phyloP scores from a whole-genome alignment of 2,113 vertebrate species.

The Dromas ardeola region DNA sequence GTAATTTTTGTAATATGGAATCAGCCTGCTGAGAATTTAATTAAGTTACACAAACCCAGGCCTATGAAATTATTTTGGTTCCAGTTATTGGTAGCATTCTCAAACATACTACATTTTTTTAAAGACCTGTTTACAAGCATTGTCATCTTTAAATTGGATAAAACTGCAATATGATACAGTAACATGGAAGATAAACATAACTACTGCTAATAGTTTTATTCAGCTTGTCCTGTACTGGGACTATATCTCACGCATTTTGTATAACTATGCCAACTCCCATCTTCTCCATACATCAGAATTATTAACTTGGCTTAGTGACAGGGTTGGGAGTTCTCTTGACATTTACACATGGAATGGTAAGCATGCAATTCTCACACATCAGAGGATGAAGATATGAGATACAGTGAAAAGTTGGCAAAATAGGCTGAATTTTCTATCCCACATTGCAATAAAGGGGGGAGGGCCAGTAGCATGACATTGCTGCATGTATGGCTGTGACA shows the following conservation, averaged over 20 bases:
- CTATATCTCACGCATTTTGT: not conserved
- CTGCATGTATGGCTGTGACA: not conserved
- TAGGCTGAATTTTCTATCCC: not conserved
- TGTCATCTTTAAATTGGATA: not conserved
- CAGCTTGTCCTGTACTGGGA: not conserved
- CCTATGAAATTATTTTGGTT: conserved; percentile 12
- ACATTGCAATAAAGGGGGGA: not conserved
- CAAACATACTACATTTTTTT: not conserved
- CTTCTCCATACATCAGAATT: not conserved
- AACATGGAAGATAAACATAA: not conserved
- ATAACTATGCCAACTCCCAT: not conserved
- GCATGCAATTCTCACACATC: not conserved
- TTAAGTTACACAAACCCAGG: conserved; percentile 21
- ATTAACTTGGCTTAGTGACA: not conserved
- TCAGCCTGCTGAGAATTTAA: conserved; percentile 36
- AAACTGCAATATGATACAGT: not conserved
- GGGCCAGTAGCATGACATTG: not conserved
- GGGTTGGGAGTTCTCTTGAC: not conserved
- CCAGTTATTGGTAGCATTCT: not conserved
- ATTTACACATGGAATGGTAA: not conserved
- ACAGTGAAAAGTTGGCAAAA: not conserved
- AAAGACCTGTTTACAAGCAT: not conserved
- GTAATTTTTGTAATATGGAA: conserved; percentile 11
- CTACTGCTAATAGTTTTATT: not conserved
- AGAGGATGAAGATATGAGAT: not conserved